Percentiles rank a stretch among this genome's conserved stretches.
phyloP scores from a whole-genome alignment of 2,797 vertebrate species.

The Eulemur mongoz region DNA sequence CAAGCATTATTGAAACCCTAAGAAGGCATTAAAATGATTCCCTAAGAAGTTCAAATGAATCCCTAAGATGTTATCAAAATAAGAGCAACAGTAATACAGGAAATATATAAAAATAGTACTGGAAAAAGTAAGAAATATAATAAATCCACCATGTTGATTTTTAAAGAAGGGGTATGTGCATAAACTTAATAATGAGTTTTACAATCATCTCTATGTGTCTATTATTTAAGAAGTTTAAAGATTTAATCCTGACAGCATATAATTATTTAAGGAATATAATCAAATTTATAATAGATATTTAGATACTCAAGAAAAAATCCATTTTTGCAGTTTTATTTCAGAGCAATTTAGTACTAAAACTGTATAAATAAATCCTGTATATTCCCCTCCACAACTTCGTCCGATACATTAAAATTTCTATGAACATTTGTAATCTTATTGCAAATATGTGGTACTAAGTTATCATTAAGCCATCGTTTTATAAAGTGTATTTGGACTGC shows the following conservation, averaged over 20 bases:
- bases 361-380: neutral
- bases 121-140: neutral
- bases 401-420: neutral
- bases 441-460: neutral
- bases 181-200: neutral
- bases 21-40: constrained; percentile 10
- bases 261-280: neutral
- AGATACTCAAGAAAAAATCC: neutral
- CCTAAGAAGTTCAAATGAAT: neutral
- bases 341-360: neutral
- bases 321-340: neutral
- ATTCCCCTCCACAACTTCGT: neutral
- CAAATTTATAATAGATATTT: neutral
- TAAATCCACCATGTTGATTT: neutral
- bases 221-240: neutral
- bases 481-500: neutral
- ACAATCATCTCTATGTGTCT: neutral
- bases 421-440: neutral
- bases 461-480: neutral
- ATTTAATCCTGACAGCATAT: neutral
- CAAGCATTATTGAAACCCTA: neutral
- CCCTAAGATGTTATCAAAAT: neutral
- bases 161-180: neutral
- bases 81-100: neutral
- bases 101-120: neutral